Percentiles rank a stretch among this genome's conserved stretches.
phyloP scores from a whole-genome alignment of 2,797 vertebrate genomes.

The Corythornis leucogaster region DNA sequence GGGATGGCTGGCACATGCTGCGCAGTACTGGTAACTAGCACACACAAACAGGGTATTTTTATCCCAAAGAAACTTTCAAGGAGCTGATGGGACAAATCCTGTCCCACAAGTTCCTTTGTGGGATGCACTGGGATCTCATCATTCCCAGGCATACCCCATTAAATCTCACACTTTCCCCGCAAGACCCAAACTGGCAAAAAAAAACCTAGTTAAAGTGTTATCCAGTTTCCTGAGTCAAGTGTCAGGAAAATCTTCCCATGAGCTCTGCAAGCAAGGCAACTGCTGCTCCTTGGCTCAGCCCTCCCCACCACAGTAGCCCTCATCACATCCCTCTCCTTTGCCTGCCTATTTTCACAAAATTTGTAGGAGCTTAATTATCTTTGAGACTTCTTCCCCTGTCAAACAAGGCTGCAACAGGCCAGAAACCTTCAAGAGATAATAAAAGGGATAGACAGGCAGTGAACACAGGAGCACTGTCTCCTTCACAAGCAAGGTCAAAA shows the following conservation, averaged over 20 bases:
- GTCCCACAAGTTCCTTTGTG: fast-evolving
- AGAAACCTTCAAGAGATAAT: conserved; percentile 29
- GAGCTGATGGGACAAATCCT: neutral
- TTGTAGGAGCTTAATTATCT: conserved; percentile 67
- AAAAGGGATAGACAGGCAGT: neutral
- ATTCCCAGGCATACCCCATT: fast-evolving
- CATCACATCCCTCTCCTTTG: neutral
- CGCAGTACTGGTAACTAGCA: neutral
- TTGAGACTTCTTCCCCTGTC: conserved; percentile 47
- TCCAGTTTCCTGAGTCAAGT: neutral
- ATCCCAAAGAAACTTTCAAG: neutral
- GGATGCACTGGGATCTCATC: neutral
- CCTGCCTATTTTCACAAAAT: neutral
- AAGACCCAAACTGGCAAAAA: neutral
- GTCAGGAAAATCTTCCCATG: neutral
- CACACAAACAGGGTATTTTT: neutral
- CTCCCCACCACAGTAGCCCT: neutral
- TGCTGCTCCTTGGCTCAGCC: fast-evolving
- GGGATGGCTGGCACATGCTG: fast-evolving
- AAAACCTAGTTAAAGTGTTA: neutral
- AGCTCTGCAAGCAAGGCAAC: neutral
- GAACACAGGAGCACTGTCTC: neutral
- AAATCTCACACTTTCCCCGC: neutral
- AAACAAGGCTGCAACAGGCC: neutral
- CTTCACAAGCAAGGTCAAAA: conserved; percentile 23